phyloP scores from a whole-genome alignment of 1,140 invertebrate genomes.

The Melanaphis sacchari region DNA sequence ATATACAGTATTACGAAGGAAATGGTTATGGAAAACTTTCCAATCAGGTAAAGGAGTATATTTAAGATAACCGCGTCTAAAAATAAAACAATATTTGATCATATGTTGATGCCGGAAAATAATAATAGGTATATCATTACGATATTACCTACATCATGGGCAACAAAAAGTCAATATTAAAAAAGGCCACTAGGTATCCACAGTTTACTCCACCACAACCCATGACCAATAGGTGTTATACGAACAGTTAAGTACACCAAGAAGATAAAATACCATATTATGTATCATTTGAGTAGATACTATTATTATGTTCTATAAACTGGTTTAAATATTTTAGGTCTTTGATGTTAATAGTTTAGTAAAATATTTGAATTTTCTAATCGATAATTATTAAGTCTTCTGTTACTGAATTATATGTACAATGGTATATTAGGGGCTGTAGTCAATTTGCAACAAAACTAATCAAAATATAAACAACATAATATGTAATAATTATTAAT shows the following conservation, averaged over 20 bases:
- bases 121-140: not conserved
- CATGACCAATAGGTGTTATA: not conserved
- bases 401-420: not conserved
- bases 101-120: not conserved
- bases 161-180: not conserved
- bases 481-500: too few species aligned
- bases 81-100: not conserved
- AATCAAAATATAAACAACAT: too few species aligned
- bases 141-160: not conserved
- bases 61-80: constrained; percentile 55
- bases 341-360: not conserved
- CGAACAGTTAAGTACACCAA: not conserved
- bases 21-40: constrained; percentile 77
- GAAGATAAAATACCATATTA: not conserved
- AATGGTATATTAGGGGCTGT: not conserved
- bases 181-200: not conserved
- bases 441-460: too few species aligned
- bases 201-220: too few species aligned
- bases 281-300: not conserved
- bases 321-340: not conserved
- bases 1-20: constrained; percentile 76
- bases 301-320: not conserved
- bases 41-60: constrained; percentile 70
- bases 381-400: not conserved
- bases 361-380: not conserved